Base-by-base conservation (phyloP, 2,888 invertebrate genomes). In the Baronia brevicornis region DNA sequence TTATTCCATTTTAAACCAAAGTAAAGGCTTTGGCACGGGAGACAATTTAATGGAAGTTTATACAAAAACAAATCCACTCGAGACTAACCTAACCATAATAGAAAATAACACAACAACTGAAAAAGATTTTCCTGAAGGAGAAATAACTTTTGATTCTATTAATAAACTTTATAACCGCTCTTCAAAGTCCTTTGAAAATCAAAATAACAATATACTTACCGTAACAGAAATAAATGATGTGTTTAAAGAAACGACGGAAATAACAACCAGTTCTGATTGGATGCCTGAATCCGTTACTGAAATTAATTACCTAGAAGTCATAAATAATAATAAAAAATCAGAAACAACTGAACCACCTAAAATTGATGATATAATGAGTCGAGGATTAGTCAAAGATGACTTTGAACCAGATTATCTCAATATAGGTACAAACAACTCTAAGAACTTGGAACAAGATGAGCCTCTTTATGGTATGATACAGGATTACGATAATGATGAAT, bases 391-490 rank as follows among this genome's bases (percentile, higher is more conserved):
- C 2, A 79, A 73, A 48, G 70, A 74, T 29, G 78, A 80, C 49
- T 72, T 73, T 41, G 80, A 78, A 43, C 75, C 80, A 0, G 80
- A 82, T 52, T 80, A 84, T 42, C 55, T 80, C 34, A 74, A 44
- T 45, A 62, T 72, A 55, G 62, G 56, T 24, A 39, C 61, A 8
- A 61, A 50, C 27, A 51, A 42, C 24, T 60, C 48, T 28, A 72
- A 70, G 56, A 49, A 49, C 33, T 39, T 55, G 29, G 69, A 75
- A 27, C 56, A 57, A 14, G 70, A 75, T 25, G 63, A 62, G 29
- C 65, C 69, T 2, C 38, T 71, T 22, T 78, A 74, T 38, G 68
- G 65, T 14, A 70, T 75, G 62, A 42, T 52, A 18, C 62, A 69
- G 26, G 75, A 80, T 49, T 79, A 80, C 43, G 72, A 78, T 26